Evolutionary conservation across 1,140 invertebrate genomes (phyloP).

Genomic region (Periplaneta americana): DNA sequence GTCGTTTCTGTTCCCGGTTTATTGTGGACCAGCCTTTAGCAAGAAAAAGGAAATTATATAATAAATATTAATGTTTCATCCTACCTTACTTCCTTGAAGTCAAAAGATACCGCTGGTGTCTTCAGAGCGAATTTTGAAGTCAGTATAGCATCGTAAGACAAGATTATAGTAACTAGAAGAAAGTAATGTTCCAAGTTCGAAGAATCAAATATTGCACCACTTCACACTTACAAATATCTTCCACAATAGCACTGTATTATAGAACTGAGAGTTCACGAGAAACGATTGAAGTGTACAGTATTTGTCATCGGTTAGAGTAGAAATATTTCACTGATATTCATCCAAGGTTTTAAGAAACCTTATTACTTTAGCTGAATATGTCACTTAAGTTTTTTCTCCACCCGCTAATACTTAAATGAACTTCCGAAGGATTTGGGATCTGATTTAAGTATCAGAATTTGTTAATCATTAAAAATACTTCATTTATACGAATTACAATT

Average conservation of each 20-base stretch:
- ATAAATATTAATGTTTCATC: no score
- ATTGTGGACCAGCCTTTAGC: no score
- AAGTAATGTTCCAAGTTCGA: not conserved
- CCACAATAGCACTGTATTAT: not conserved
- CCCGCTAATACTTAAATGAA: not conserved
- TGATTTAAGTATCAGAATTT: no score
- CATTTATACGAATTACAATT: no score
- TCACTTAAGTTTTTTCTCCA: not conserved
- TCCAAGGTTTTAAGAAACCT: not conserved
- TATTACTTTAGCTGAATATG: not conserved
- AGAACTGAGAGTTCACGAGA: no score
- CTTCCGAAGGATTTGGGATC: no score
- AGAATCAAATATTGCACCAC: not conserved
- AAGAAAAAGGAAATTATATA: no score
- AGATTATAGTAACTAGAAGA: not conserved
- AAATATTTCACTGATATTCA: not conserved
- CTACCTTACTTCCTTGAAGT: not conserved
- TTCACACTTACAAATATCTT: not conserved
- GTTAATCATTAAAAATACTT: no score
- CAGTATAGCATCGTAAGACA: not conserved
- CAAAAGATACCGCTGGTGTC: not conserved
- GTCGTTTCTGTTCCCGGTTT: no score
- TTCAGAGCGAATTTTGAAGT: not conserved
- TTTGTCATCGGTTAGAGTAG: not conserved
- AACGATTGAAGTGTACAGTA: no score